A percentile compares a stretch with the other conserved stretches of the same genome.
phyloP scores from a whole-genome alignment of 2,888 invertebrate species.

The Napeogenes inachia region DNA sequence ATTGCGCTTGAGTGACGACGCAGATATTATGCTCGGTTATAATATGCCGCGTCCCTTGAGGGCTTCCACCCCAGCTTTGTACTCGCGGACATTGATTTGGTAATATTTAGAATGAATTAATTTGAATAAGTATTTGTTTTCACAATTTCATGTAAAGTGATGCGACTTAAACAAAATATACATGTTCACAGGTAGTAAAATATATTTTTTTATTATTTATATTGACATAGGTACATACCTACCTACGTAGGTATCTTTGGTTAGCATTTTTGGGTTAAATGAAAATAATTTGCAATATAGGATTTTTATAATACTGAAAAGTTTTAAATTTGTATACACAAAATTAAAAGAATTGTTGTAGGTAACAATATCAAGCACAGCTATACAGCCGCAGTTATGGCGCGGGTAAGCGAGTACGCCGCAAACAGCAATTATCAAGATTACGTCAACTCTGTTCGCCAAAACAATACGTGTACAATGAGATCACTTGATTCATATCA shows the following conservation, averaged over 20 bases:
- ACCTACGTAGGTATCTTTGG: no score
- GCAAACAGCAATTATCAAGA: constrained; percentile 52
- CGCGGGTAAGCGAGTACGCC: constrained; percentile 29
- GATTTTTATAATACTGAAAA: no score
- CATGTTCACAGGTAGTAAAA: no score
- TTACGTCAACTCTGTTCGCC: constrained; percentile 46
- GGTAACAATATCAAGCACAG: constrained; percentile 9
- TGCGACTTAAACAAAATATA: background rate
- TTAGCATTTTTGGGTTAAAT: no score
- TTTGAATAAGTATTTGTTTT: constrained; percentile 37
- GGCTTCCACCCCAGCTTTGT: constrained; percentile 50
- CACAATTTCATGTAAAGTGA: constrained; percentile 20
- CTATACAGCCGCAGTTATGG: constrained; percentile 20
- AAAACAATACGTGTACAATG: constrained; percentile 37
- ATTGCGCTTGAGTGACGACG: constrained; percentile 77
- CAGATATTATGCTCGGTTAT: constrained; percentile 71
- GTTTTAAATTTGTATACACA: background rate
- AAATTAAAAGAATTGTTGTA: background rate
- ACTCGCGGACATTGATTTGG: constrained; percentile 54
- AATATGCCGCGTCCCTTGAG: constrained; percentile 58
- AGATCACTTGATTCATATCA: constrained; percentile 27
- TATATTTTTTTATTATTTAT: no score
- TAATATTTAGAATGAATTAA: constrained; percentile 40
- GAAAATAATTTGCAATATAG: no score
- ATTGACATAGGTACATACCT: no score